Evolutionary conservation across 1,140 invertebrate species (phyloP).

Genomic region (Nixonia krombeini): DNA sequence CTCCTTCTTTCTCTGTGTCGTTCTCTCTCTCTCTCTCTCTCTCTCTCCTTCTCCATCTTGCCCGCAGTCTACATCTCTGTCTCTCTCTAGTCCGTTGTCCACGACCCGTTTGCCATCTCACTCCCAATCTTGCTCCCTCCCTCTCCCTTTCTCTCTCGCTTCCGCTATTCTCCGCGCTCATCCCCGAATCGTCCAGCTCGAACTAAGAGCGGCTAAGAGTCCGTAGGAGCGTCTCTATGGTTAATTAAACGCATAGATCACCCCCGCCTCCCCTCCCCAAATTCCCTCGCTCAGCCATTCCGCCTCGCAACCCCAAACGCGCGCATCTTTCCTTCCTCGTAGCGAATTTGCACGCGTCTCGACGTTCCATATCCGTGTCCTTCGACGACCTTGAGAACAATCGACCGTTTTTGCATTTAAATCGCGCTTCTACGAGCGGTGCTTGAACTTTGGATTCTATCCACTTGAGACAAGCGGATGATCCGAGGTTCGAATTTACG

Average conservation of each 20-base stretch:
- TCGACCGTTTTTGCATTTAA: too few species aligned
- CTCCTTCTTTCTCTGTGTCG: conserved; percentile 27
- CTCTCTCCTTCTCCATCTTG: conserved; percentile 24
- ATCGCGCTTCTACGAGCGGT: too few species aligned
- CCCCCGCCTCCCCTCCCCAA: conserved; percentile 34
- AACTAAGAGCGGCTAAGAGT: conserved; percentile 67
- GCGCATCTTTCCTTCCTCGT: conserved; percentile 35
- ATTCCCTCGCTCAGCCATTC: conserved; percentile 41
- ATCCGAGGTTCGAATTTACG: too few species aligned
- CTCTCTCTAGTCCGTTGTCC: too few species aligned
- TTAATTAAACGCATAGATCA: conserved; percentile 72
- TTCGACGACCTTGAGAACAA: too few species aligned
- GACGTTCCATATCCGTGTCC: too few species aligned
- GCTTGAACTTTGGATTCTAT: too few species aligned
- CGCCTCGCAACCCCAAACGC: conserved; percentile 47
- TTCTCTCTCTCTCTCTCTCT: conserved; percentile 37
- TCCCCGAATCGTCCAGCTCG: conserved; percentile 53
- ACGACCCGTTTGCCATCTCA: too few species aligned
- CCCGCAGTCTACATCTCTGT: too few species aligned
- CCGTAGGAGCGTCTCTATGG: conserved; percentile 67
- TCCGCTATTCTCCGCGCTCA: conserved; percentile 34
- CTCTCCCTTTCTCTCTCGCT: conserved; percentile 29
- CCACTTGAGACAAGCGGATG: too few species aligned
- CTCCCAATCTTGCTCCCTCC: conserved; percentile 32
- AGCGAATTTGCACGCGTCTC: conserved; percentile 35